Conservation (phyloP, 2,113 vertebrate genomes). For the Laticauda laticaudata region DNA sequence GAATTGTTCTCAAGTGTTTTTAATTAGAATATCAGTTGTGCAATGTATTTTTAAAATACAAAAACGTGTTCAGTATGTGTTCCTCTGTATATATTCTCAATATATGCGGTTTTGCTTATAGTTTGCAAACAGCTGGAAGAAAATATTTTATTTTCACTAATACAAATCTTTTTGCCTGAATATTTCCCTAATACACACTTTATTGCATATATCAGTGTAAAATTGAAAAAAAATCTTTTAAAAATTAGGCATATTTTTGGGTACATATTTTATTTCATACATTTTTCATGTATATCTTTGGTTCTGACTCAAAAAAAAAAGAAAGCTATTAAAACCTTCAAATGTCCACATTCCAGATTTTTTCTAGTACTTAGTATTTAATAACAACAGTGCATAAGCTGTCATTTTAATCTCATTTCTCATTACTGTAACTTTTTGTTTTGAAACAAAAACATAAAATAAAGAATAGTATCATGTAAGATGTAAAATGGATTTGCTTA, state of each 20-base stretch:
- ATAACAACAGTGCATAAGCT: background rate
- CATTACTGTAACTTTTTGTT: background rate
- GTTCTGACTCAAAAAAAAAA: background rate
- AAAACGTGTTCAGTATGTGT: background rate
- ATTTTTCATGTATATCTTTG: background rate
- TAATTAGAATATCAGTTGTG: background rate
- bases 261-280: background rate
- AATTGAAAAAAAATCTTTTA: background rate
- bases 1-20: no score
- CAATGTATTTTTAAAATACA: background rate
- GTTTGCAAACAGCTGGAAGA: background rate
- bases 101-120: background rate
- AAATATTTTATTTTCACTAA: background rate
- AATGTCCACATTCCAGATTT: background rate
- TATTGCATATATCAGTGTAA: background rate
- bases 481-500: background rate
- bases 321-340: background rate
- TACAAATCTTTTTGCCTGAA: background rate
- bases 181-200: background rate
- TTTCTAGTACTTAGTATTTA: background rate
- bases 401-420: background rate
- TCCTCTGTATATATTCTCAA: background rate
- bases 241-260: background rate
- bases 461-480: background rate
- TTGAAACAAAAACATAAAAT: background rate